phyloP scores from a whole-genome alignment of 2,113 vertebrate genomes.

The Rhizomys pruinosus region DNA sequence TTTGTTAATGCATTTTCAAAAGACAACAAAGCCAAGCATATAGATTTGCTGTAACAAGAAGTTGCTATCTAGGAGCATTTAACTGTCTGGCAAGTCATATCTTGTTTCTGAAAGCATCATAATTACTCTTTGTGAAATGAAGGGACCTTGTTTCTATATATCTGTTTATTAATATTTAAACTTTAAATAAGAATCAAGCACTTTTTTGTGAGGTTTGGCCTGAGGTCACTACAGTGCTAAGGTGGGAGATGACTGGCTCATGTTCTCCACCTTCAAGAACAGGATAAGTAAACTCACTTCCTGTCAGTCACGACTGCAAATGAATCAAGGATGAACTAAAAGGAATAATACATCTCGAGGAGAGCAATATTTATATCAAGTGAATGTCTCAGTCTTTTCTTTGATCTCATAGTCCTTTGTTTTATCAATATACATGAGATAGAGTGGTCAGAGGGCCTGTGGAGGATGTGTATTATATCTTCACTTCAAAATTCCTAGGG shows the following conservation, averaged over 20 bases:
- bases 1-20: not conserved
- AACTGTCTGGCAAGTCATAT: not conserved
- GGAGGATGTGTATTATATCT: not conserved
- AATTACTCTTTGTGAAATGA: not conserved
- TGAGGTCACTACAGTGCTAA: not conserved
- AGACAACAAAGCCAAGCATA: not conserved
- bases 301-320: not conserved
- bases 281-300: not conserved
- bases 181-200: constrained; percentile 30
- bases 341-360: not conserved
- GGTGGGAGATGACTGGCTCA: too few species aligned
- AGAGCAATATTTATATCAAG: not conserved
- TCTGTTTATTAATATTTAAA: constrained; percentile 18
- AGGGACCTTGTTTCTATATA: not conserved
- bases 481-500: not conserved
- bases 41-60: not conserved
- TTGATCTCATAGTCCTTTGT: not conserved
- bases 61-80: not conserved
- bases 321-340: not conserved
- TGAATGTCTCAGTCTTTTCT: not conserved
- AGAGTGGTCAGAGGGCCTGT: not conserved
- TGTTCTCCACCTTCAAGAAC: not conserved
- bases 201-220: not conserved
- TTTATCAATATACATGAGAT: not conserved
- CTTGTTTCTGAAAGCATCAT: constrained; percentile 54